Conservation (phyloP, 2,888 invertebrate species). For the Parnassius mnemosyne region DNA sequence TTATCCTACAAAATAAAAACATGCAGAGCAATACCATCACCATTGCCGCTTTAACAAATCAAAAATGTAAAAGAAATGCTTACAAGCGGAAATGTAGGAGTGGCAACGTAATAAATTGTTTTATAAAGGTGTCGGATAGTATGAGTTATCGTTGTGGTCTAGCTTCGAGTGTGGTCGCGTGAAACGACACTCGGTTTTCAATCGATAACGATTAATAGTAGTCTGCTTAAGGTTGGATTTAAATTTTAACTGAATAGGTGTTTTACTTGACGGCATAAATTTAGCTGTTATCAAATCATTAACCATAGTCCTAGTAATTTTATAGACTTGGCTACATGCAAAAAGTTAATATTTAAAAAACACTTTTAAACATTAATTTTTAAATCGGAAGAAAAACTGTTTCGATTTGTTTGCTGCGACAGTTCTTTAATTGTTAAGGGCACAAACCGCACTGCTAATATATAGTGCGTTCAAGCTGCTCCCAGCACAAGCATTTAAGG, state of each 20-base stretch:
- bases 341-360: no score
- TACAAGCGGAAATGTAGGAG: slow-evolving; percentile 13
- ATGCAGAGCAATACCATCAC: slow-evolving; percentile 1
- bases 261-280: slow-evolving; percentile 19
- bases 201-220: slow-evolving; percentile 27
- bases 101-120: slow-evolving; percentile 22
- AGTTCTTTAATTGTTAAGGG: no score
- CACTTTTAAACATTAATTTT: no score
- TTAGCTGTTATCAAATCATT: slow-evolving; percentile 10
- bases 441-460: no score
- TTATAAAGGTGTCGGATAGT: slow-evolving; percentile 26
- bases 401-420: no score
- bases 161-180: slow-evolving; percentile 26
- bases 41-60: slow-evolving; percentile 19
- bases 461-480: no score
- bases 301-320: not conserved
- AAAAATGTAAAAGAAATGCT: not conserved
- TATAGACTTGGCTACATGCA: not conserved
- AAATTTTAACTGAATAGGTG: slow-evolving; percentile 19
- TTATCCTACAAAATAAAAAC: slow-evolving; percentile 22
- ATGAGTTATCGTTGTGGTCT: slow-evolving; percentile 18
- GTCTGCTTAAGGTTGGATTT: slow-evolving; percentile 16
- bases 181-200: slow-evolving; percentile 23
- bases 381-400: no score
- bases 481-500: no score